Percentiles rank a stretch among this genome's conserved stretches.
These are phyloP conservation scores for Gonioctena quinquepunctata DNA, from an alignment of 1,140 invertebrate genomes.

Conservation along the genomic window DNA sequence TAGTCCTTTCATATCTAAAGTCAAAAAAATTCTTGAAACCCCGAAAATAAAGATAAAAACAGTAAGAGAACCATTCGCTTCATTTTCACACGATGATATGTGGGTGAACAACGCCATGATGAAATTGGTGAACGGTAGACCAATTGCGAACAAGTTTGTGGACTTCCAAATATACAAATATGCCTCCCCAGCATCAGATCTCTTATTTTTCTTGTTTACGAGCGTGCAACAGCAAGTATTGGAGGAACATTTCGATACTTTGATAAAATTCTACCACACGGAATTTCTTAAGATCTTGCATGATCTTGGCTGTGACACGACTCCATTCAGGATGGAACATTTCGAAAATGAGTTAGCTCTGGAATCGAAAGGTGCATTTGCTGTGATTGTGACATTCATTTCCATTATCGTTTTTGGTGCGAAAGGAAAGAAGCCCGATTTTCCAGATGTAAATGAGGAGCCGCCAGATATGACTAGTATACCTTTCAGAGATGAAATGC, in stretches of 20 bases:
- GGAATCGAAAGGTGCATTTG: not conserved
- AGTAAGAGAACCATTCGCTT: not conserved
- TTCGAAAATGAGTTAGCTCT: not conserved
- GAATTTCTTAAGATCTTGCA: not conserved
- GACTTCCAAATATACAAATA: constrained; percentile 65
- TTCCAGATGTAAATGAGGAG: not conserved
- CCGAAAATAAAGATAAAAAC: not conserved
- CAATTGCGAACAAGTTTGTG: constrained; percentile 40
- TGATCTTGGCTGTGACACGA: not conserved
- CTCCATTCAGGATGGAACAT: not conserved
- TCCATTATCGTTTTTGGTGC: constrained; percentile 3
- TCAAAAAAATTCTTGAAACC: not conserved
- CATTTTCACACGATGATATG: not conserved
- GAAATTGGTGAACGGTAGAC: not conserved
- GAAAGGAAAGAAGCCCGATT: not conserved
- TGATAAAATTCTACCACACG: constrained; percentile 59
- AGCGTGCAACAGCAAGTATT: constrained; percentile 56
- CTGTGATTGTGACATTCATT: not conserved
- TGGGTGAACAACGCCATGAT: constrained; percentile 17
- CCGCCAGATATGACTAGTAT: not conserved
- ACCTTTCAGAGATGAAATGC: not conserved
- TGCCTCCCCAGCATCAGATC: constrained; percentile 58
- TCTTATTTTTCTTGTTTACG: constrained; percentile 62
- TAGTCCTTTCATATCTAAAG: not conserved
- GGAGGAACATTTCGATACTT: constrained; percentile 52